phyloP scores from a whole-genome alignment of 2,888 invertebrate species.

The Trissonchulus latispiculum region DNA sequence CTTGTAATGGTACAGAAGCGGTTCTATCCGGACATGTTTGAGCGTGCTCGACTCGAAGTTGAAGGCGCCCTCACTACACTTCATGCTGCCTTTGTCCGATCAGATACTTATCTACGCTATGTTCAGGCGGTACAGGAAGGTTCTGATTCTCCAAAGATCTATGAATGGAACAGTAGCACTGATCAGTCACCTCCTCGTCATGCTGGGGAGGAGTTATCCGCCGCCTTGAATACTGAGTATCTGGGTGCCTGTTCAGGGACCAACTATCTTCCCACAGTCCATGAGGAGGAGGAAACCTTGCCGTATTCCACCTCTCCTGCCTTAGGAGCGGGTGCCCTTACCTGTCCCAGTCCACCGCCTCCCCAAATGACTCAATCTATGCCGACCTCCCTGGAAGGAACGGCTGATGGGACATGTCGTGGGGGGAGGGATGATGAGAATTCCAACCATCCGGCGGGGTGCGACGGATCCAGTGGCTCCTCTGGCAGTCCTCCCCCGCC shows the following conservation, averaged over 20 bases:
- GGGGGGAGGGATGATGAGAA: no score
- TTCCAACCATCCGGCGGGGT: no score
- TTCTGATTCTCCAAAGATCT: conserved; percentile 10
- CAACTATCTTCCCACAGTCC: not conserved
- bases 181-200: no score
- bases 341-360: no score
- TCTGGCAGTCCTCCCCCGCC: no score
- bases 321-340: no score
- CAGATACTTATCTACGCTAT: conserved; percentile 10
- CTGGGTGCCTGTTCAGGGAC: not conserved
- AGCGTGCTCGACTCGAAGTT: conserved; percentile 11
- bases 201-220: no score
- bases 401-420: no score
- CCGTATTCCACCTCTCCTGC: no score
- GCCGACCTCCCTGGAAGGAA: no score
- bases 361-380: no score
- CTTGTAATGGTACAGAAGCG: not conserved
- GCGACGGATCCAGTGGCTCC: no score
- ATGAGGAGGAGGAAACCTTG: not conserved
- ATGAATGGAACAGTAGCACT: not conserved
- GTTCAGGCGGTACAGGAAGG: conserved; percentile 2
- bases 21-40: conserved; percentile 3
- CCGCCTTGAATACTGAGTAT: not conserved
- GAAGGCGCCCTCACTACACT: not conserved
- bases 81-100: conserved; percentile 17